Conservation (phyloP, 2,797 vertebrate genomes). For the Psittacula echo region DNA sequence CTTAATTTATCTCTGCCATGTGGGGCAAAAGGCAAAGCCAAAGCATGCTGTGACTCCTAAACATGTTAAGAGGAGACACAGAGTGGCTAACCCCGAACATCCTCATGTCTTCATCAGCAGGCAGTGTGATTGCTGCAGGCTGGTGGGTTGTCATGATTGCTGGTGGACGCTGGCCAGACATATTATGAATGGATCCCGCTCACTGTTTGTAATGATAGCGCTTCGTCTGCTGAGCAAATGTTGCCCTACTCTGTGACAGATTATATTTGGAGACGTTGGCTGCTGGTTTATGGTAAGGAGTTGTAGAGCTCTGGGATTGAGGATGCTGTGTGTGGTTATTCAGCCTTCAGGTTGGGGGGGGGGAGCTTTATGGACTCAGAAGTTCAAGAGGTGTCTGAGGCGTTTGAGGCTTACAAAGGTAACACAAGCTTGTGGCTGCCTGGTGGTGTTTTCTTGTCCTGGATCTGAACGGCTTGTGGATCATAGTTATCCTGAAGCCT, state of each 20-base stretch:
- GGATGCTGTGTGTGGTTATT: background rate
- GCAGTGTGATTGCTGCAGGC: rapidly evolving
- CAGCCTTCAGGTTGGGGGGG: background rate
- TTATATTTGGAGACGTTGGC: background rate
- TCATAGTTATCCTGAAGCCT: background rate
- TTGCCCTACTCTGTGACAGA: background rate
- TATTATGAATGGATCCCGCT: background rate
- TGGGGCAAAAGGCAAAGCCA: background rate
- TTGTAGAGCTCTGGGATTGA: background rate
- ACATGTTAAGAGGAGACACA: background rate
- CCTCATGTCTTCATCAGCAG: rapidly evolving
- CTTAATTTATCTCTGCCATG: background rate
- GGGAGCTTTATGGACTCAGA: background rate
- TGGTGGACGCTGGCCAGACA: background rate
- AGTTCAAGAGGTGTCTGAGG: background rate
- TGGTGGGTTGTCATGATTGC: background rate
- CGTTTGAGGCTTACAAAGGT: background rate
- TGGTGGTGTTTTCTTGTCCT: background rate
- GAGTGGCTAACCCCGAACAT: background rate
- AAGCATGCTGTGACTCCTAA: background rate
- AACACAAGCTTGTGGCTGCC: background rate
- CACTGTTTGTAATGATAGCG: background rate
- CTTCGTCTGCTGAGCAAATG: background rate
- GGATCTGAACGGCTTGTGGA: background rate
- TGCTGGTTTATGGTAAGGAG: background rate